A percentile compares a stretch with the other conserved stretches of the same genome.
These are phyloP conservation scores for Himalopsyche japonica DNA, from an alignment of 2,888 invertebrate genomes.

Conservation along the genomic window DNA sequence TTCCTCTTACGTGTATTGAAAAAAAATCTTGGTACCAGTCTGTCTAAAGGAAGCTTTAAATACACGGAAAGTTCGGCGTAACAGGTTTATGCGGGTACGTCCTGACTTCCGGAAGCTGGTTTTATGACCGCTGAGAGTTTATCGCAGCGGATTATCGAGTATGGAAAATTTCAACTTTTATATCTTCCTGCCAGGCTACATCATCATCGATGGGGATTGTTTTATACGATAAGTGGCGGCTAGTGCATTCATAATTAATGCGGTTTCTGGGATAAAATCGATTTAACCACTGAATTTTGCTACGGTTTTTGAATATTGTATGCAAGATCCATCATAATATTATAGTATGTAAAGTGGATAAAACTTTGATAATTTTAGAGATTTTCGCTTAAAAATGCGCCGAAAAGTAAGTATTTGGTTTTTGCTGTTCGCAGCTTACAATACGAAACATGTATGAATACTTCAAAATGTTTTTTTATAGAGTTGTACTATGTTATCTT, in stretches of 20 bases:
- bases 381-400: too few relatives aligned
- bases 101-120: not conserved
- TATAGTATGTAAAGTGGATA: not conserved
- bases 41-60: conserved; percentile 6
- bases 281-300: not conserved
- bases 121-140: not conserved
- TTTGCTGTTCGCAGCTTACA: too few relatives aligned
- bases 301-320: not conserved
- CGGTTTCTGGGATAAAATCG: not conserved
- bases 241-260: not conserved
- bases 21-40: not conserved
- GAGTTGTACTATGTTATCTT: too few relatives aligned
- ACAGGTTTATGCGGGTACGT: conserved; percentile 8
- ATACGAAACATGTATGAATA: too few relatives aligned
- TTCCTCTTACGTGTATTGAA: not conserved
- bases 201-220: not conserved
- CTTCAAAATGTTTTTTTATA: too few relatives aligned
- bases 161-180: not conserved
- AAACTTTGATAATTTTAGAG: too few relatives aligned
- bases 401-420: too few relatives aligned
- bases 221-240: not conserved
- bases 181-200: not conserved
- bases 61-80: conserved; percentile 1
- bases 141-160: not conserved
- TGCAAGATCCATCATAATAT: not conserved